These are phyloP conservation scores for Meliscaeva auricollis DNA, from an alignment of 2,888 invertebrate species.

Conservation along the genomic window DNA sequence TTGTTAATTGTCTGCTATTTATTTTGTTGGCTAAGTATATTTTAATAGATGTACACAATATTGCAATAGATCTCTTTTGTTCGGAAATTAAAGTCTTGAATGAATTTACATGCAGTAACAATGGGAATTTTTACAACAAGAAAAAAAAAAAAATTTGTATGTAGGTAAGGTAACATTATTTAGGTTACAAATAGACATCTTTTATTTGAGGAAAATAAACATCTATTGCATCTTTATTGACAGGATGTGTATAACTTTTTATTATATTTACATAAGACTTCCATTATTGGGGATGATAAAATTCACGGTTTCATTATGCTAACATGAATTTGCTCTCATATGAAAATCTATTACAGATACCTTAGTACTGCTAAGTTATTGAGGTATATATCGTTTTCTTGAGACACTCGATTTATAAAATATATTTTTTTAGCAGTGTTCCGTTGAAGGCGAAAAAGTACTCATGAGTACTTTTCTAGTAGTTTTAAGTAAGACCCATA, in stretches of 20 bases:
- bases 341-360: too few relatives aligned
- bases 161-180: too few relatives aligned
- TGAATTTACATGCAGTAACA: slow-evolving; percentile 13
- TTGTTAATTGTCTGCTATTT: slow-evolving; percentile 68
- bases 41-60: slow-evolving; percentile 41
- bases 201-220: slow-evolving; percentile 1
- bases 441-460: too few relatives aligned
- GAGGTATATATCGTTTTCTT: too few relatives aligned
- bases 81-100: slow-evolving; percentile 49
- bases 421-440: too few relatives aligned
- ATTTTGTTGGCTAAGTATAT: slow-evolving; percentile 62
- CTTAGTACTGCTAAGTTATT: too few relatives aligned
- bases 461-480: too few relatives aligned
- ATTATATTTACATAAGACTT: slow-evolving; percentile 43
- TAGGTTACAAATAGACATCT: not conserved
- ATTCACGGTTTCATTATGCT: not conserved
- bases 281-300: not conserved
- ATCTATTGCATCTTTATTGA: not conserved
- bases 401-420: too few relatives aligned
- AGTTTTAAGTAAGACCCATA: too few relatives aligned
- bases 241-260: slow-evolving; percentile 63
- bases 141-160: not conserved
- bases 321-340: not conserved
- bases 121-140: not conserved
- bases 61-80: slow-evolving; percentile 60